Percentiles rank a stretch among this genome's conserved stretches.
These are phyloP conservation scores for Decapterus maruadsi DNA, from an alignment of 2,797 vertebrate genomes.

Conservation along the genomic window DNA sequence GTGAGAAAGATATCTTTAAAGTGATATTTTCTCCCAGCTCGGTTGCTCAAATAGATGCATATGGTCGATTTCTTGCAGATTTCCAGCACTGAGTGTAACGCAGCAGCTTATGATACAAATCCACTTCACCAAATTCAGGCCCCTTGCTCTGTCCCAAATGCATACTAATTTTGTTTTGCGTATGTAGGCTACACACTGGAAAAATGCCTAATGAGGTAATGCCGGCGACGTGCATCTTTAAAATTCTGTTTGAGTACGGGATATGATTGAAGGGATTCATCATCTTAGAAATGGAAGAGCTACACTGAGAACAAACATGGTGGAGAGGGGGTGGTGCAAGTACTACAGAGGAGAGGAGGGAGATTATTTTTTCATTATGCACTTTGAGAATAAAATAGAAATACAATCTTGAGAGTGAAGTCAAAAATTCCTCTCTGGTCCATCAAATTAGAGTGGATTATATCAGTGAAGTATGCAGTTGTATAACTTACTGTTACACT, in stretches of 20 bases:
- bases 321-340: too few species aligned
- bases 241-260: not conserved
- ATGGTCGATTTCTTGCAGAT: not conserved
- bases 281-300: not conserved
- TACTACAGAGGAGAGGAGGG: too few species aligned
- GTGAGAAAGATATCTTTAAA: not conserved
- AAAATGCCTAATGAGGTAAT: slow-evolving; percentile 18
- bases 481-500: too few species aligned
- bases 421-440: too few species aligned
- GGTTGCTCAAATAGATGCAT: not conserved
- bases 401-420: too few species aligned
- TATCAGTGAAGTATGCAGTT: too few species aligned
- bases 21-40: not conserved
- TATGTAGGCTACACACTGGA: slow-evolving; percentile 17
- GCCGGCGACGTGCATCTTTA: slow-evolving; percentile 40
- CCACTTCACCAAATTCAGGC: slow-evolving; percentile 23
- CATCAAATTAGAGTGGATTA: too few species aligned
- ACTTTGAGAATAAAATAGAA: too few species aligned
- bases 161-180: slow-evolving; percentile 41
- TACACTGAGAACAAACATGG: not conserved
- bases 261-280: not conserved
- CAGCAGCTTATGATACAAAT: not conserved
- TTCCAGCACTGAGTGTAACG: not conserved
- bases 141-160: slow-evolving; percentile 35
- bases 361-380: too few species aligned